Base-by-base conservation (phyloP, 1,140 invertebrate species). In the Drosophila baimaii region DNA sequence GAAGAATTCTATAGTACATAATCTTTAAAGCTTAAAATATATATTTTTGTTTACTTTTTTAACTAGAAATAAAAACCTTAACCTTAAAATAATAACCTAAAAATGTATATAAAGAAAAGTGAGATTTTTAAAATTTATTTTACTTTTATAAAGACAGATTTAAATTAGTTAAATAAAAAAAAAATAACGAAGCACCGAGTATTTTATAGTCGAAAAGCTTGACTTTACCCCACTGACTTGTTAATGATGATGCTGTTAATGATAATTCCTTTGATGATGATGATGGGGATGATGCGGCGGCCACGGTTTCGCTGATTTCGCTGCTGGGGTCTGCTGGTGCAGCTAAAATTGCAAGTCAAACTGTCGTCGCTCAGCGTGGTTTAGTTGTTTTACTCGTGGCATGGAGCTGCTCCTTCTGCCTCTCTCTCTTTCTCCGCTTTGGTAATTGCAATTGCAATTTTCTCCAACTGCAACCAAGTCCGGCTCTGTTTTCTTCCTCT, bases 401-500 rank as follows among this genome's bases (percentile, higher is more conserved):
- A 25, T 58, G 41, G 52, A 43, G 52, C 65, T 58, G 31, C 33
- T 55, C 39, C 17, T 12, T n/a, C 35, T 33, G n/a, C 29, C 15
- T 1, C 58, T n/a, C 55, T 1, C 51, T 19, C 29, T 69, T 72
- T 75, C 61, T 19, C 41, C 64, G 70, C 78, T 72, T 76, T 79
- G 75, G 83, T 88, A 86, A 86, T 86, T 86, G 83, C 83, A 86
- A 86, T 86, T 86, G 83, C 83, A 88, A 86, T 86, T 86, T 86
- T 77, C 83, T 71, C 83, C 65, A 73, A 88, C 82, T 46, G 56
- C 63, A 62, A n/a, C n/a, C n/a, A n/a, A 62, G 63, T 66, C 70
- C 68, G 17, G 55, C 43, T 43, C 35, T 17, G 17, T n/a, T 47
- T 29, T 19, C 65, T 9, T 25, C 44, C 35, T 21, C 21, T 29